Evolutionary conservation across 2,797 vertebrate species (phyloP).

Genomic region (Muscicapa comitata): DNA sequence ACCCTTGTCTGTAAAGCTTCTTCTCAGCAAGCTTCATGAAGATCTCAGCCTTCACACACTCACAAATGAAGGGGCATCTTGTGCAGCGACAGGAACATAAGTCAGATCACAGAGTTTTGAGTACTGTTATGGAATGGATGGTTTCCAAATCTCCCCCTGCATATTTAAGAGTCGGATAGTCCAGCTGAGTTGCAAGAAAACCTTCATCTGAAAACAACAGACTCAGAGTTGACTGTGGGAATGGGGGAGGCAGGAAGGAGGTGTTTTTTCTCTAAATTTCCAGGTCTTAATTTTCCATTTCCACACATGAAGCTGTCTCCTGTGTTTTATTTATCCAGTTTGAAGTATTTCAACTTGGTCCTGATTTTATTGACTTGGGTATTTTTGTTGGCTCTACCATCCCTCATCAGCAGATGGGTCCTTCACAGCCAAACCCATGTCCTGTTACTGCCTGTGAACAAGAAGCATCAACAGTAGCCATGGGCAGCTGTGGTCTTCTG

Average conservation of each 20-base stretch:
- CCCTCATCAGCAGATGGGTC: not conserved
- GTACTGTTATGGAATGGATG: not conserved
- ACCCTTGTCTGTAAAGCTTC: not conserved
- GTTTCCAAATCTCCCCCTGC: not conserved
- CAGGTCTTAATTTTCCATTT: conserved; percentile 16
- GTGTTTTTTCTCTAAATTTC: not conserved
- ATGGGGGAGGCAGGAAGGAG: not conserved
- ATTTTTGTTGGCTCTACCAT: conserved; percentile 30
- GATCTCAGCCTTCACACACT: not conserved
- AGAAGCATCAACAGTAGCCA: not conserved
- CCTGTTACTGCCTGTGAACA: not conserved
- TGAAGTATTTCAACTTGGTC: not conserved
- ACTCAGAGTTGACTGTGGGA: not conserved
- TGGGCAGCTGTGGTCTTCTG: not conserved
- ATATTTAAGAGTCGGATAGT: not conserved
- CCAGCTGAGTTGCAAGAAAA: not conserved
- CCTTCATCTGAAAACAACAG: not conserved
- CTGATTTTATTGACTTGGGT: conserved; percentile 13
- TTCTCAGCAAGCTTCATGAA: not conserved
- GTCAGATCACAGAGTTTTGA: not conserved
- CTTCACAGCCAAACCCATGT: not conserved
- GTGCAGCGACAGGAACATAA: not conserved
- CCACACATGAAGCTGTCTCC: not conserved
- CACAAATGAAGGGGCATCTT: not conserved
- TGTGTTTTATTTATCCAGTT: conserved; percentile 1